Base-by-base conservation (phyloP, 92 coral and sea anemone species). In the Metridium senile region DNA sequence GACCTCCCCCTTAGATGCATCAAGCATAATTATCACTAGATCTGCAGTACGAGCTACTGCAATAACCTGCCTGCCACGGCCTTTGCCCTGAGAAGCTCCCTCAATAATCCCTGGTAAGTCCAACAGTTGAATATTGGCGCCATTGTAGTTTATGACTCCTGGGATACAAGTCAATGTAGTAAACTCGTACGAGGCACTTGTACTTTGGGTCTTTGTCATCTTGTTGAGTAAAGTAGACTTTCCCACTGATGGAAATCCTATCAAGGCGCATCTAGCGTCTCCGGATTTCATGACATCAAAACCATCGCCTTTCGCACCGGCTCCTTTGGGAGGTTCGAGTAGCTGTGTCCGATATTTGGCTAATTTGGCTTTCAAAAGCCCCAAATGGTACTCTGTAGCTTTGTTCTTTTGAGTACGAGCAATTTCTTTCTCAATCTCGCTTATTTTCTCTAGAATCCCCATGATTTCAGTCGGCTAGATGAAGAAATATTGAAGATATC, bases 281-380 rank as follows among this genome's bases (percentile, higher is more conserved):
- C 99, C 99, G 28, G 99, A 96, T 85, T 96, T 96, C 99, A 96
- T 96, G 2, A 96, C 99, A 93, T 96, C 99, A 52, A 96, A 96
- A 0, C 99, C 99, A 76, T 96, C 99, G 31, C 99, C 99, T 70
- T 93, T 82, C n/a, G 89, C 91, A n/a, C 91, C 87, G 18, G 94
- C 81, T 6, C 97, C 87, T 33, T 88, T 89, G 32, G 99, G 87
- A 47, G 84, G 91, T 63, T 96, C 99, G 18, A 96, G 88, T 11
- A 96, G 89, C 73, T 96, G 99, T 6, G 97, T 88, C 10, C 99
- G 93, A 70, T 96, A 96, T 70, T 93, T 96, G 11, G 99, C 99
- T 66, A 96, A 71, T 61, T 96, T 96, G n/a, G 99, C 99, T 72
- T 96, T 96, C 11, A 92, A 82, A 51, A 91, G 79, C 17, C 99